Conservation (phyloP, 2,888 invertebrate species). For the Clistopyga incitator region DNA sequence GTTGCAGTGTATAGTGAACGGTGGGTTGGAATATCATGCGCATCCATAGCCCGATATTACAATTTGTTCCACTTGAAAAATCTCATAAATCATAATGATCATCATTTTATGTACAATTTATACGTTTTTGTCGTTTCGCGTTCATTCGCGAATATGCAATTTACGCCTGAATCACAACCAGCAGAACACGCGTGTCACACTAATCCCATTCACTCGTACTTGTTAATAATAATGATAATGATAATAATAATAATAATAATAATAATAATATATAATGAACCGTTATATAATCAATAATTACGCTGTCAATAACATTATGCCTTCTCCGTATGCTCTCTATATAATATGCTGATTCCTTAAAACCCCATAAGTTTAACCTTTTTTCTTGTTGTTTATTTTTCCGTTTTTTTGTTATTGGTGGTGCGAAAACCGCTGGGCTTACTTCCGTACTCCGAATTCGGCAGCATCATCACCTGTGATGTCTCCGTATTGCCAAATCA, state of each 20-base stretch:
- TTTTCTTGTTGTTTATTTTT: conserved; percentile 60
- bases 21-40: conserved; percentile 38
- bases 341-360: conserved; percentile 55
- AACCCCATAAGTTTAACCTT: conserved; percentile 52
- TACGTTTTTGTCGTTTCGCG: conserved; percentile 58
- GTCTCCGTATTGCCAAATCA: conserved; percentile 99
- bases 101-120: conserved; percentile 73
- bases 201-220: conserved; percentile 74
- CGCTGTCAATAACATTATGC: conserved; percentile 74
- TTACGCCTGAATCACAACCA: conserved; percentile 64
- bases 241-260: conserved; percentile 32
- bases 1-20: conserved; percentile 49
- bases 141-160: conserved; percentile 54
- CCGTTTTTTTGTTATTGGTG: conserved; percentile 65
- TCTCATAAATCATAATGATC: conserved; percentile 64
- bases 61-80: conserved; percentile 40
- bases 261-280: conserved; percentile 69
- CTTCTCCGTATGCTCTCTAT: conserved; percentile 68
- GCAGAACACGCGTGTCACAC: conserved; percentile 64
- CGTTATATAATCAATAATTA: conserved; percentile 72
- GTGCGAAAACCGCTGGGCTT: conserved; percentile 79
- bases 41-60: conserved; percentile 48
- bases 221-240: conserved; percentile 67
- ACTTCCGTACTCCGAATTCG: conserved; percentile 85
- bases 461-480: conserved; percentile 96